Evolutionary conservation across 1,140 invertebrate genomes (phyloP).

Genomic region (Drosophila santomea): DNA sequence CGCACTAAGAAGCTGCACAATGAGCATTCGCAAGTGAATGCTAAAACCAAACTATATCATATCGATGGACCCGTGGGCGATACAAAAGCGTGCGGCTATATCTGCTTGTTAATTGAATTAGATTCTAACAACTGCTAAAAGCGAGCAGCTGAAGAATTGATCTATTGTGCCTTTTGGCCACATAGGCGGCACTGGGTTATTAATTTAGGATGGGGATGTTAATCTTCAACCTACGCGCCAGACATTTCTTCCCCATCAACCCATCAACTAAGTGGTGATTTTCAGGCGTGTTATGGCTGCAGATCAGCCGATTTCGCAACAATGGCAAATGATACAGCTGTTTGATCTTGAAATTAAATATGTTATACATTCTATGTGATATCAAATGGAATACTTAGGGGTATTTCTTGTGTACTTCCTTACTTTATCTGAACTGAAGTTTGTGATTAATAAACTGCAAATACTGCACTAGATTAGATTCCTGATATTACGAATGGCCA

Average conservation of each 20-base stretch:
- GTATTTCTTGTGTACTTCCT: neutral
- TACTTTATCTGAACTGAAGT: neutral
- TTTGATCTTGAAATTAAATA: neutral
- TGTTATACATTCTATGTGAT: too few species aligned
- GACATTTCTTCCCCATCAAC: constrained; percentile 10
- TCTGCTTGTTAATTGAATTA: constrained; percentile 55
- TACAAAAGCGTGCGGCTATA: constrained; percentile 6
- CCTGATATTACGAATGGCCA: neutral
- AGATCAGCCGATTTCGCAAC: constrained; percentile 22
- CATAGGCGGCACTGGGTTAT: constrained; percentile 8
- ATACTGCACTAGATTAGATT: neutral
- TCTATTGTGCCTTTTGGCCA: neutral
- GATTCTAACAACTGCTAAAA: constrained; percentile 51
- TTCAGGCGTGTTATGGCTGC: constrained; percentile 3
- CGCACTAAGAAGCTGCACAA: constrained; percentile 13
- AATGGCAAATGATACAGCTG: neutral
- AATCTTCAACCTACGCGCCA: constrained; percentile 30
- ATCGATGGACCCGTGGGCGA: neutral
- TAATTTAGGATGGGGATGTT: constrained; percentile 1
- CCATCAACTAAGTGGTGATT: constrained; percentile 14
- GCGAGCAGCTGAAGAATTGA: constrained; percentile 4
- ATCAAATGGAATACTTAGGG: neutral
- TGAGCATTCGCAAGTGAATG: constrained; percentile 51
- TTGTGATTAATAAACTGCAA: neutral
- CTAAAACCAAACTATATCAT: constrained; percentile 38